Conservation (phyloP, 2,888 invertebrate genomes). For the Chesias legatella region DNA sequence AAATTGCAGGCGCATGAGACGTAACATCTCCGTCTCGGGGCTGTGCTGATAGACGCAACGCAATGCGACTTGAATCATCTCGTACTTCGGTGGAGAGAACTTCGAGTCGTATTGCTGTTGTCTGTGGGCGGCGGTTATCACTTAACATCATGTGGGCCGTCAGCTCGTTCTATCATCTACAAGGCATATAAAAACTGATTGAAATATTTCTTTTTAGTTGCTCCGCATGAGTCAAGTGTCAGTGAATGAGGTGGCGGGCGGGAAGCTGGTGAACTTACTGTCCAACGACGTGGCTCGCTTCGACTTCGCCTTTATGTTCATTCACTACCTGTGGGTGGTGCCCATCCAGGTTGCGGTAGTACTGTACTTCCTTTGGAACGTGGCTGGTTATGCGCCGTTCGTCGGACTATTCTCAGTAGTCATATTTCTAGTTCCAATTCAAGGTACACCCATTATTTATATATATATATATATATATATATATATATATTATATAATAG, state of each 20-base stretch:
- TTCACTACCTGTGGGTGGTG: constrained; percentile 90
- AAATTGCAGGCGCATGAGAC: too few species aligned
- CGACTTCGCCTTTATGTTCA: constrained; percentile 84
- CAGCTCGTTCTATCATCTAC: too few species aligned
- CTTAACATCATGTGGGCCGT: too few species aligned
- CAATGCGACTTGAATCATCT: too few species aligned
- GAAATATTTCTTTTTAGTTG: constrained; percentile 69
- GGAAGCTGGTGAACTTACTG: constrained; percentile 89
- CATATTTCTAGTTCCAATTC: constrained; percentile 79
- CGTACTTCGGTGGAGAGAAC: too few species aligned
- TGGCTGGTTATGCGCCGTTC: constrained; percentile 62
- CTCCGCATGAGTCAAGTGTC: constrained; percentile 86
- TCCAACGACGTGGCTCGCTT: constrained; percentile 92
- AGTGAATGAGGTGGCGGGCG: constrained; percentile 84
- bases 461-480: too few species aligned
- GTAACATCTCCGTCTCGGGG: too few species aligned
- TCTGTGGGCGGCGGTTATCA: too few species aligned
- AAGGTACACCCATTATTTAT: constrained; percentile 46
- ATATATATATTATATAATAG: too few species aligned
- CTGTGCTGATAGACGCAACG: too few species aligned
- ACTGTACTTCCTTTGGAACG: constrained; percentile 55
- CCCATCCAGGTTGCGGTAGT: constrained; percentile 84
- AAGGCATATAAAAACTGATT: too few species aligned
- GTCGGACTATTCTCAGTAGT: constrained; percentile 71
- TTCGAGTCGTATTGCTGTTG: too few species aligned